phyloP scores from a whole-genome alignment of 2,797 vertebrate species.

The Sebastes cheni region DNA sequence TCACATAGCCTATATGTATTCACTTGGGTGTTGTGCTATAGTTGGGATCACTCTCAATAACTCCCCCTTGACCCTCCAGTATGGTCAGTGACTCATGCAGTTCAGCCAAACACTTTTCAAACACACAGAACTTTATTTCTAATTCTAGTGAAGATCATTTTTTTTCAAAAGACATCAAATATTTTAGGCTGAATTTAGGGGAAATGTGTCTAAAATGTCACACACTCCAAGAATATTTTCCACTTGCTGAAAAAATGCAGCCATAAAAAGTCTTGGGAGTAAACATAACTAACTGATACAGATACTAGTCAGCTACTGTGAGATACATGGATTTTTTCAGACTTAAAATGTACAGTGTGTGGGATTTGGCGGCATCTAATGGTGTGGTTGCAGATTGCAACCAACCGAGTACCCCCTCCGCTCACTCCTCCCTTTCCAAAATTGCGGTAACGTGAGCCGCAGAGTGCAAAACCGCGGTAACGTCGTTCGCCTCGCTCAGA shows the following conservation, averaged over 20 bases:
- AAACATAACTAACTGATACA: too few species aligned
- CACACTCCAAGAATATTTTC: neutral
- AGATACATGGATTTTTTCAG: neutral
- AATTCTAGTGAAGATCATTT: neutral
- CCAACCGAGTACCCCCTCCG: too few species aligned
- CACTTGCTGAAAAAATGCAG: neutral
- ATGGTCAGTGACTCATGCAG: neutral
- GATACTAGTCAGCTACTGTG: neutral
- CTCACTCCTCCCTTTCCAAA: too few species aligned
- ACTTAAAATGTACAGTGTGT: fast-evolving
- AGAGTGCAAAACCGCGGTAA: too few species aligned
- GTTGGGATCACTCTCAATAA: neutral
- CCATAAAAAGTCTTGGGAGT: neutral
- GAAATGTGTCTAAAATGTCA: neutral
- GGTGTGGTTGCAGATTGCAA: neutral
- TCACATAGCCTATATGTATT: neutral
- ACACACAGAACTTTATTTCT: neutral
- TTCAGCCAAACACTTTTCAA: neutral
- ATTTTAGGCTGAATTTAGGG: neutral
- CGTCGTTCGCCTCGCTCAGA: fast-evolving
- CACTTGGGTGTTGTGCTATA: neutral
- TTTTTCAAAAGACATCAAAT: neutral
- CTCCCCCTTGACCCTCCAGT: neutral
- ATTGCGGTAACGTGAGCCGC: fast-evolving
- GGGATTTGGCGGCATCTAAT: neutral